Conservation (phyloP, 2,797 vertebrate genomes). For the Acridotheres tristis region DNA sequence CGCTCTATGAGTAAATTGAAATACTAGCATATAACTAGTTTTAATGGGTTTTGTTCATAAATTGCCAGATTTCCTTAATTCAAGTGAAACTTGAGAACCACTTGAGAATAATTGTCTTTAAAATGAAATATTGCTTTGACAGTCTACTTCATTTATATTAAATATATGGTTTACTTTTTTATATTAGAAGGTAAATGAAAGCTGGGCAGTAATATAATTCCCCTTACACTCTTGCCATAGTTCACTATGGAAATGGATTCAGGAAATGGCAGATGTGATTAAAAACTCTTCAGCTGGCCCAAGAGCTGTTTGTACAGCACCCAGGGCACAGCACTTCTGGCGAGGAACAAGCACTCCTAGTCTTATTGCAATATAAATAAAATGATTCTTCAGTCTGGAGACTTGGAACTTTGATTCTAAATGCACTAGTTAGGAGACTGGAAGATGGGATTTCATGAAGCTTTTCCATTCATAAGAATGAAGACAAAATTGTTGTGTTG, state of each 20-base stretch:
- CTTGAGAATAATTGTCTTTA: conserved; percentile 48
- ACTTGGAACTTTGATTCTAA: neutral
- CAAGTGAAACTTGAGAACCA: conserved; percentile 53
- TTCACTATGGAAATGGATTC: conserved; percentile 44
- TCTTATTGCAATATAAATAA: neutral
- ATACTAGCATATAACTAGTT: conserved; percentile 34
- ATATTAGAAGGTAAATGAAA: conserved; percentile 37
- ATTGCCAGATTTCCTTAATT: conserved; percentile 59
- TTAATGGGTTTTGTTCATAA: conserved; percentile 31
- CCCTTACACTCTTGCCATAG: neutral
- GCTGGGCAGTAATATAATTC: conserved; percentile 44
- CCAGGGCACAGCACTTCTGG: neutral
- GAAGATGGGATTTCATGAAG: neutral
- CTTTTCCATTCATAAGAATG: neutral
- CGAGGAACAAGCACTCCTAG: neutral
- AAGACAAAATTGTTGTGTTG: neutral
- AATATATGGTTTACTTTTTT: conserved; percentile 30
- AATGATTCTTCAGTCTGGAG: neutral
- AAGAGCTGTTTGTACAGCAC: conserved; percentile 26
- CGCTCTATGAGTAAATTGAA: conserved; percentile 28
- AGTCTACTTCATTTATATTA: conserved; percentile 38
- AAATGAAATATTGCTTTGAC: conserved; percentile 48
- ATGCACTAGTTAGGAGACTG: neutral
- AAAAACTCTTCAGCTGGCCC: conserved; percentile 51
- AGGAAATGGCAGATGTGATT: conserved; percentile 61